Base-by-base conservation (phyloP, 1,140 invertebrate species). In the Drosophila asahinai region DNA sequence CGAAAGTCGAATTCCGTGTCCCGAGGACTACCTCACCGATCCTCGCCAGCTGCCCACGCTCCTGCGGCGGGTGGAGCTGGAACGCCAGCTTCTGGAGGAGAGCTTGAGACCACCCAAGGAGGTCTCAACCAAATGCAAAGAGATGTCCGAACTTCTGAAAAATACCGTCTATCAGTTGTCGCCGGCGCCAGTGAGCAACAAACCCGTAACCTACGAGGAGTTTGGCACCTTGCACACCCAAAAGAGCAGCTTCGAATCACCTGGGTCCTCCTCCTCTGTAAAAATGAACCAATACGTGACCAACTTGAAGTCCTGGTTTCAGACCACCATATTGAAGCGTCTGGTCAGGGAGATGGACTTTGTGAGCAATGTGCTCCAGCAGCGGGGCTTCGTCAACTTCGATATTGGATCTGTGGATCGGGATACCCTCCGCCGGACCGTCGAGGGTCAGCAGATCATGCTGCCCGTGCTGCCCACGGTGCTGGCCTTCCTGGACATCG, bases 401-500 rank as follows among this genome's bases (percentile, higher is more conserved):
- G 94, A 95, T 93, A 94, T 97, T 72, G 97, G 97, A 60, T 92
- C 94, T 42, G 95, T 96, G 19, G 95, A 95, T 12, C 81, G 96
- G 14, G 96, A 97, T 57, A 94, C 95, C 65, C 91, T 97, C 3
- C 94, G 95, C 51, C 96, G 96, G 90, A 96, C 96, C 33, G 95
- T 95, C 1, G 94, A 95, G n/a, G 92, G 94, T 57, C 86, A 92
- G 59, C 76, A 81, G 27, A 94, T 94, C 51, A 95, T 97, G 48
- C 93, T 94, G 36, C 96, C 96, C 2, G 95, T 95, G 40, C 89
- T 97, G 51, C 94, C 95, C 12, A 93, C 94, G 27, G 81, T 98
- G 5, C 92, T 98, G 11, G 96, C 96, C 1, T 98, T 97, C 91
- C 92, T 98, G 57, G 97, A 97, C 80, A 87, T 97, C 5, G 95